Percentiles rank a stretch among this genome's conserved stretches.
phyloP scores from a whole-genome alignment of 2,113 vertebrate species.

The Leptosomus discolor region DNA sequence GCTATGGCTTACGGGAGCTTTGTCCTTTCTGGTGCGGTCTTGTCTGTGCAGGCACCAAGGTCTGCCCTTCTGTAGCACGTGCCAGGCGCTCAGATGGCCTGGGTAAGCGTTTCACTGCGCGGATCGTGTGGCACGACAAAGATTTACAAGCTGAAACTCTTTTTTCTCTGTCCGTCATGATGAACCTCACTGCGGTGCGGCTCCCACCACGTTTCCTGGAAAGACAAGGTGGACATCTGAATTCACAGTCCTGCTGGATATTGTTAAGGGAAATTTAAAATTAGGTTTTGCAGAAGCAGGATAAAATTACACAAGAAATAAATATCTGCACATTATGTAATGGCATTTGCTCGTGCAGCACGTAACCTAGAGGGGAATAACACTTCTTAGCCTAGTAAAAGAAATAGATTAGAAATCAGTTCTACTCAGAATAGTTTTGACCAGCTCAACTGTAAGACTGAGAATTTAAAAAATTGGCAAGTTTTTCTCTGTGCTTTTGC shows the following conservation, averaged over 20 bases:
- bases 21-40: neutral
- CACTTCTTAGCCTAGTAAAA: neutral
- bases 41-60: neutral
- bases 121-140: neutral
- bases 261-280: neutral
- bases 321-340: neutral
- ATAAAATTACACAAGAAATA: neutral
- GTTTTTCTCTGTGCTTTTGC: neutral
- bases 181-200: neutral
- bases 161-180: neutral
- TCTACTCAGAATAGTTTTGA: neutral
- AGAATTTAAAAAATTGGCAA: neutral
- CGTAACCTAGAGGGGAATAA: neutral
- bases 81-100: neutral
- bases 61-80: neutral
- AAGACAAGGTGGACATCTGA: neutral
- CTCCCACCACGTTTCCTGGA: neutral
- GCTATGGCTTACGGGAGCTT: neutral
- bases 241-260: neutral
- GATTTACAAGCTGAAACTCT: neutral
- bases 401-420: neutral
- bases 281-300: neutral
- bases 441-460: neutral
- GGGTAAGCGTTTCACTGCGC: neutral
- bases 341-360: neutral